Evolutionary conservation across 2,113 vertebrate genomes (phyloP).

Genomic region (Stegastes partitus): DNA sequence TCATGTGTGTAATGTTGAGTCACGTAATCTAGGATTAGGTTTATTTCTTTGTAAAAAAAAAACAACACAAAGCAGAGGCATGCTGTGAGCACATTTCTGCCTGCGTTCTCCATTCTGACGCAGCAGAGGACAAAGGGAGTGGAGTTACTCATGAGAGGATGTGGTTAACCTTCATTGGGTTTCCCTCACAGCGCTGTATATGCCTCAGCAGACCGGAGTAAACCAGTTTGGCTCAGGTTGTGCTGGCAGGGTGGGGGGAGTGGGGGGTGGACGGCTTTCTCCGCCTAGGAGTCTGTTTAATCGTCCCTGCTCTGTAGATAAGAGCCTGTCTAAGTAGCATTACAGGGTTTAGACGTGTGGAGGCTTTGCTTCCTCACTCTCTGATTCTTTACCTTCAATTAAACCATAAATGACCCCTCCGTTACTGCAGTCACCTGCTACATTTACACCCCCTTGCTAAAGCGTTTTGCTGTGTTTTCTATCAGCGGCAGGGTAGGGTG

Average conservation of each 20-base stretch:
- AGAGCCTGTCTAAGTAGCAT: slow-evolving; percentile 65
- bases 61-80: neutral
- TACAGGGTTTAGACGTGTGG: slow-evolving; percentile 43
- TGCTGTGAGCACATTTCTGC: neutral
- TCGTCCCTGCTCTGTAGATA: slow-evolving; percentile 72
- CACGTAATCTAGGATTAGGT: slow-evolving; percentile 19
- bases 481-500: slow-evolving; percentile 5
- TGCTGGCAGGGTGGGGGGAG: neutral
- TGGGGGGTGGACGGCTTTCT: slow-evolving; percentile 27
- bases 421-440: neutral
- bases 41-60: neutral
- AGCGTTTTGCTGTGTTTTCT: neutral
- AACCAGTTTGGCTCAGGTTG: slow-evolving; percentile 80
- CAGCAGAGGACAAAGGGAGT: slow-evolving; percentile 33
- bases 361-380: slow-evolving; percentile 7
- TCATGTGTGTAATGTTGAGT: slow-evolving; percentile 23
- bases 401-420: slow-evolving; percentile 9
- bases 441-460: neutral
- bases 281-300: slow-evolving; percentile 46
- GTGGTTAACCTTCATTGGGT: slow-evolving; percentile 62
- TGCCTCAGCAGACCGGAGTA: slow-evolving; percentile 69
- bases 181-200: slow-evolving; percentile 41
- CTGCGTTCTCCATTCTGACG: slow-evolving; percentile 25
- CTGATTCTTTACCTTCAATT: slow-evolving; percentile 20
- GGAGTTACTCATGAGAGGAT: slow-evolving; percentile 59